Conservation (phyloP, 2,113 vertebrate genomes). For the Protomyctophum bolini region DNA sequence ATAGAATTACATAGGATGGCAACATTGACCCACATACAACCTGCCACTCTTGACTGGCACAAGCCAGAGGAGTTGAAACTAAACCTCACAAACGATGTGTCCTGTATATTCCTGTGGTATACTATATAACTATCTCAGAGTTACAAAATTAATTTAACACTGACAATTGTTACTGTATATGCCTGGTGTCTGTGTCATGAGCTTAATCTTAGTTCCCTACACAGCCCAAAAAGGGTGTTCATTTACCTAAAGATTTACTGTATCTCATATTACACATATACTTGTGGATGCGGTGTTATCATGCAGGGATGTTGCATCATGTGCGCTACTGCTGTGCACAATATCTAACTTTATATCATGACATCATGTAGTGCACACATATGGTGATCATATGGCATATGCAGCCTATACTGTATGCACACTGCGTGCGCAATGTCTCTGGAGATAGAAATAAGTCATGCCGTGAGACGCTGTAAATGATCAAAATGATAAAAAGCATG, state of each 20-base stretch:
- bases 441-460: constrained; percentile 41
- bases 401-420: constrained; percentile 25
- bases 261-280: too few species aligned
- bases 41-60: background rate
- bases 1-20: background rate
- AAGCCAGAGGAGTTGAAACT: background rate
- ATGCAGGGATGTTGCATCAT: constrained; percentile 12
- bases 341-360: constrained; percentile 20
- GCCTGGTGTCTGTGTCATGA: background rate
- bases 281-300: constrained; percentile 14
- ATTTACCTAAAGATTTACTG: too few species aligned
- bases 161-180: background rate
- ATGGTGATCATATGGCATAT: constrained; percentile 50
- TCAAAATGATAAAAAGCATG: too few species aligned
- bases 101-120: background rate
- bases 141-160: background rate
- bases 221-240: too few species aligned
- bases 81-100: background rate
- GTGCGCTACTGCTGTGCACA: constrained; percentile 20
- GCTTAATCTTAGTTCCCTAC: background rate
- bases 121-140: background rate
- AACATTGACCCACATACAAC: background rate
- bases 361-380: constrained; percentile 21
- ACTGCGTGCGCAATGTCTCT: constrained; percentile 36
- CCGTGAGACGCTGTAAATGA: constrained; percentile 27